These are phyloP conservation scores for Cygnus atratus DNA, from an alignment of 2,113 vertebrate species.

Conservation along the genomic window DNA sequence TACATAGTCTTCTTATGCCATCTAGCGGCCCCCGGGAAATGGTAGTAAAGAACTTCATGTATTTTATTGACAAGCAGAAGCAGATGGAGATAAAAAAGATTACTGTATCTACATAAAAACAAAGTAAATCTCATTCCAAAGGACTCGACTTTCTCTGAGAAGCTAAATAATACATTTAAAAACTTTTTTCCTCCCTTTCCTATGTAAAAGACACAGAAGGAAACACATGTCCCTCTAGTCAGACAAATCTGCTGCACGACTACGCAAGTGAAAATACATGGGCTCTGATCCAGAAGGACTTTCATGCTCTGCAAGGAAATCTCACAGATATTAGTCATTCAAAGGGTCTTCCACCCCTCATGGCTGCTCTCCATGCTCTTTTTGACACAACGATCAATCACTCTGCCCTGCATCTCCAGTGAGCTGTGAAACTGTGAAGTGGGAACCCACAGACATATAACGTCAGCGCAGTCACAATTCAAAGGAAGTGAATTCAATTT, in stretches of 20 bases:
- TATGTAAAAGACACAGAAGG: not conserved
- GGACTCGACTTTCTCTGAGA: not conserved
- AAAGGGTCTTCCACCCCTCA: not conserved
- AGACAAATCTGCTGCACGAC: not conserved
- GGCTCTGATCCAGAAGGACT: not conserved
- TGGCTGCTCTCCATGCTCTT: not conserved
- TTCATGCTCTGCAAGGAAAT: not conserved
- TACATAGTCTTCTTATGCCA: constrained; percentile 28
- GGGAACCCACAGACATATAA: not conserved
- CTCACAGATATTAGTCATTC: not conserved
- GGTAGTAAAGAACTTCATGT: rapidly evolving
- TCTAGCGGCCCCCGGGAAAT: constrained; percentile 40
- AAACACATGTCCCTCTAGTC: rapidly evolving
- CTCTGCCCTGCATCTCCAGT: not conserved
- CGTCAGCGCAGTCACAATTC: not conserved
- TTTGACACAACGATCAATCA: not conserved
- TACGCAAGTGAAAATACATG: not conserved
- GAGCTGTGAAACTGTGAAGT: not conserved
- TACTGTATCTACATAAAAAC: not conserved
- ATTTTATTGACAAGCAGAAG: not conserved
- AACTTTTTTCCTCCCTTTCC: not conserved
- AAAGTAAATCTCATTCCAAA: not conserved
- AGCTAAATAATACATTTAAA: not conserved
- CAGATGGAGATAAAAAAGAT: not conserved
- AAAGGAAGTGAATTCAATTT: not conserved